Base-by-base conservation (phyloP, 2,888 invertebrate genomes). In the Tenthredo distinguenda region DNA sequence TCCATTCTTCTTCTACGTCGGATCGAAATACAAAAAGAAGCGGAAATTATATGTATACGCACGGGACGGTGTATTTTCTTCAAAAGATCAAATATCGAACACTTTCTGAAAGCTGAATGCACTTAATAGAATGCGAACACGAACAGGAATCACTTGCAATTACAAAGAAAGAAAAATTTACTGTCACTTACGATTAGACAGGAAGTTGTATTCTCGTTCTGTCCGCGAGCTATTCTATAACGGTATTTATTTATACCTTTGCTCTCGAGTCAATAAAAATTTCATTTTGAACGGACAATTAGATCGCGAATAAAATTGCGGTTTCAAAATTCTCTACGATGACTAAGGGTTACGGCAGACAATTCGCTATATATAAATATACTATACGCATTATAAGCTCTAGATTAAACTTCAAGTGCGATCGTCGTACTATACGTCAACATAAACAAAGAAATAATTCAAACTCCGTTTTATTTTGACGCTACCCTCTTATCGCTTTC, bases 381-480 rank as follows among this genome's bases (percentile, higher is more conserved):
- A 43, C 43, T 12, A 50, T 50, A 50, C 50, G 18, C n/a, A 26
- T 9, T 9, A 21, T 71, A 43, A 43, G 40, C 74, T 74, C 9
- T 21, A 74, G 74, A 40, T 74, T 74, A 74, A 43, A 74, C n/a
- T 40, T 74, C 40, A 74, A 74, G 74, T 74, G 43, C 40, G 43
- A 40, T 50, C 15, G 50, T 31, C 77, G 31, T 37, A 62, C 34
- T 21, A 62, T 62, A 21, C n/a, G 79, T 62, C 40, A 62, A 83
- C n/a, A 31, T 37, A 83, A 83, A 83, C 83, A 83, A 83, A 83
- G 68, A 47, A 83, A 68, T n/a, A n/a, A 47, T 50, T 65, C 6
- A 62, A 62, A 55, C 62, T 21, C 37, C 2, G 43, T 62, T 77
- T 26, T 77, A 34, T 77, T 77, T 65, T 81, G 34, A 81, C 40